phyloP scores from a whole-genome alignment of 2,888 invertebrate genomes.

The Biston stratarius region DNA sequence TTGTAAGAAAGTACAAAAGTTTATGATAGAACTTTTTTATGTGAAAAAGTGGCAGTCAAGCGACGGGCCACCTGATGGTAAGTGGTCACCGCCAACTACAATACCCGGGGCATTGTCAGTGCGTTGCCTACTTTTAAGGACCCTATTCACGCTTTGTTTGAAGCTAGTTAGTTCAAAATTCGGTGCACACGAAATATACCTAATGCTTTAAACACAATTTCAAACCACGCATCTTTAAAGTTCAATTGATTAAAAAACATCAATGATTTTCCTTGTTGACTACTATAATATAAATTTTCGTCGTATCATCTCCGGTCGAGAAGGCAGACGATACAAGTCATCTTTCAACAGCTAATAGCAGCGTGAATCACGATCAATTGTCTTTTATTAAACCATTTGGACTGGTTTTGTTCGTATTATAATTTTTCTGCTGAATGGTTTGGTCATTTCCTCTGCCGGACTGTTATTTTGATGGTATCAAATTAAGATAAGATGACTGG shows the following conservation, averaged over 20 bases:
- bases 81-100: too few species aligned
- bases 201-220: not conserved
- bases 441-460: slow-evolving; percentile 18
- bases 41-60: too few species aligned
- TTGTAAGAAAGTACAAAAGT: too few species aligned
- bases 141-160: too few species aligned
- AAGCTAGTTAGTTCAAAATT: too few species aligned
- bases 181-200: too few species aligned
- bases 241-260: not conserved
- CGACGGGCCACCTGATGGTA: too few species aligned
- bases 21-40: too few species aligned
- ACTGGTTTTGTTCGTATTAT: slow-evolving; percentile 22
- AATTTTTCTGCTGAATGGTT: slow-evolving; percentile 7
- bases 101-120: too few species aligned
- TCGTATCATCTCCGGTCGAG: slow-evolving; percentile 5
- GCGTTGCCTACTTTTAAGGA: too few species aligned
- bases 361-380: slow-evolving; percentile 33
- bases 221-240: not conserved
- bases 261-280: slow-evolving; percentile 18
- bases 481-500: not conserved
- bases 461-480: slow-evolving; percentile 9
- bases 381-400: slow-evolving; percentile 25
- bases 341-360: slow-evolving; percentile 29
- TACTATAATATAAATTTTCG: slow-evolving; percentile 10
- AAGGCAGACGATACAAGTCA: slow-evolving; percentile 11